Evolutionary conservation across 2,888 invertebrate species (phyloP).

Genomic region (Chrysomela aeneicollis): DNA sequence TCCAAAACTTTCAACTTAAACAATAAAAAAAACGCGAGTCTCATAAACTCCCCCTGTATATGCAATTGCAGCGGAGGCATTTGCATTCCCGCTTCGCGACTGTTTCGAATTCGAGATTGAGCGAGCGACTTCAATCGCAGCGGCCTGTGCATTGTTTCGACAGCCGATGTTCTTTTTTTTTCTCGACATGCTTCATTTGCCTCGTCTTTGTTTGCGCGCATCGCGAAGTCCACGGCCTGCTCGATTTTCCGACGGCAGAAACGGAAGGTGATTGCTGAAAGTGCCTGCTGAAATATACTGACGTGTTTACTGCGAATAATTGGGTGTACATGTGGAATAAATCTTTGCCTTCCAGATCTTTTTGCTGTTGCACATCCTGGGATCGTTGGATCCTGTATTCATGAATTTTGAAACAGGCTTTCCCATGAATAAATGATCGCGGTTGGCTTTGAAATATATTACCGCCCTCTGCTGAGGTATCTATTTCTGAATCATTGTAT

Average conservation of each 20-base stretch:
- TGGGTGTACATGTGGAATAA: constrained; percentile 13
- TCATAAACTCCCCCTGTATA: too few species aligned
- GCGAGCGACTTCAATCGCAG: constrained; percentile 37
- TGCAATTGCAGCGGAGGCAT: not conserved
- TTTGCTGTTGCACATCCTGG: too few species aligned
- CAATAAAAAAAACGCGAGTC: too few species aligned
- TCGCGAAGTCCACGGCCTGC: constrained; percentile 17
- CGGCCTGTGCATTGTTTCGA: constrained; percentile 43
- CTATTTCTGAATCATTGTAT: too few species aligned
- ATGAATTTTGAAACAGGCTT: too few species aligned
- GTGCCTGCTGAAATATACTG: not conserved
- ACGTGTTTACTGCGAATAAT: not conserved
- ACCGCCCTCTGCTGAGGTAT: too few species aligned
- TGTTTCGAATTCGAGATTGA: constrained; percentile 45
- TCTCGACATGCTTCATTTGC: constrained; percentile 23
- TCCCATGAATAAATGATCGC: too few species aligned
- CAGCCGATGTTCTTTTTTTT: constrained; percentile 17
- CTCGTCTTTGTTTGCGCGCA: constrained; percentile 26
- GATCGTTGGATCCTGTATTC: too few species aligned
- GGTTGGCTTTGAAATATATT: too few species aligned
- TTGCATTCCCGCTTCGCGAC: constrained; percentile 19
- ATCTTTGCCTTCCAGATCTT: too few species aligned
- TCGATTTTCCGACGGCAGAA: constrained; percentile 13
- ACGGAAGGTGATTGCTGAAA: not conserved
- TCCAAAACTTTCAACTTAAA: too few species aligned